A percentile compares a stretch with the other conserved stretches of the same genome.
phyloP scores from a whole-genome alignment of 2,888 invertebrate genomes.

The Drosophila prostipennis region DNA sequence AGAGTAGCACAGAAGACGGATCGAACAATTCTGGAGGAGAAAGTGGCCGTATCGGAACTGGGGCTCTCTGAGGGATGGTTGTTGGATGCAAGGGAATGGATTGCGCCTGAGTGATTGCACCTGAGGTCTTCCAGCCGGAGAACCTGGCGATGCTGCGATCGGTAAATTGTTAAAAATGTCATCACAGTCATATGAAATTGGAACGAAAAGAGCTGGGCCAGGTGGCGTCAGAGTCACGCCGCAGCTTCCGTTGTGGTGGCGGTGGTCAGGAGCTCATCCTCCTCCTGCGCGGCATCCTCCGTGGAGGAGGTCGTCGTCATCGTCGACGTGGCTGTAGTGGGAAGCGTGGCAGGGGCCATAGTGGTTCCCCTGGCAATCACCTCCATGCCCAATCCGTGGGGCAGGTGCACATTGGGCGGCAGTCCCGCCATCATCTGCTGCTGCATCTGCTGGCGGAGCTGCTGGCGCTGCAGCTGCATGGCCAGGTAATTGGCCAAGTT shows the following conservation, averaged over 20 bases:
- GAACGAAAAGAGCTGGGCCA: slow-evolving; percentile 41
- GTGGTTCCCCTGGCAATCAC: slow-evolving; percentile 15
- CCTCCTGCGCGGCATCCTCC: slow-evolving; percentile 9
- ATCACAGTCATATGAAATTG: slow-evolving; percentile 80
- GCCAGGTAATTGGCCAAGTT: slow-evolving; percentile 67
- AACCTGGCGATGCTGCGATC: slow-evolving; percentile 39
- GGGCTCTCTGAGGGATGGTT: slow-evolving; percentile 27
- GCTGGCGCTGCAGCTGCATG: slow-evolving; percentile 70
- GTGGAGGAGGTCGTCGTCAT: slow-evolving; percentile 1
- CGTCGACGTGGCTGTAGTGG: slow-evolving; percentile 16
- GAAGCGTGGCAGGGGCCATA: slow-evolving; percentile 11
- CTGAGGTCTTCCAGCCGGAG: slow-evolving; percentile 16
- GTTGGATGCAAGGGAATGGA: slow-evolving; percentile 45
- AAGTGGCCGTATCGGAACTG: slow-evolving; percentile 9
- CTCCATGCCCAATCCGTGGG: slow-evolving; percentile 49
- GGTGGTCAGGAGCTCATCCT: slow-evolving; percentile 33
- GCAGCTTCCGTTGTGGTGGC: slow-evolving; percentile 17
- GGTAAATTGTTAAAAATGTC: slow-evolving; percentile 75
- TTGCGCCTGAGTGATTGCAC: slow-evolving; percentile 63
- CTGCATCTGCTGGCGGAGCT: slow-evolving; percentile 68
- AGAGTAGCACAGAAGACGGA: slow-evolving; percentile 42
- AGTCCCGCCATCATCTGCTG: slow-evolving; percentile 54
- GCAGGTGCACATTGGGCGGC: slow-evolving; percentile 62
- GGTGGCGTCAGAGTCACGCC: slow-evolving; percentile 52
- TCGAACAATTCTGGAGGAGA: slow-evolving; percentile 17